These are phyloP conservation scores for Polyommatus iphigenia DNA, from an alignment of 2,888 invertebrate genomes.

Conservation along the genomic window DNA sequence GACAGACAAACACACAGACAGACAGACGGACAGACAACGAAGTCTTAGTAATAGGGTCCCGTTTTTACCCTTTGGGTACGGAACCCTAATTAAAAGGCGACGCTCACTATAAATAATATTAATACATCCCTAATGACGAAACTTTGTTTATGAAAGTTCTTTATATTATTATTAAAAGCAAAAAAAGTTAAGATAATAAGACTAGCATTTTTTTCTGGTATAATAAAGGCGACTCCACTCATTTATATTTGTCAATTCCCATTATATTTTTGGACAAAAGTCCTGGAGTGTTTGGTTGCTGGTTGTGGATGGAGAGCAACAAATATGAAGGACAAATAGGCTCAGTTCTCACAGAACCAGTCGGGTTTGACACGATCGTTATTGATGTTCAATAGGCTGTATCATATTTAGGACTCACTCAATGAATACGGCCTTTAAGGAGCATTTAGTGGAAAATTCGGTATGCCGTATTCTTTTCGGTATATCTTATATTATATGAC, in stretches of 20 bases:
- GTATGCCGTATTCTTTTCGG: not conserved
- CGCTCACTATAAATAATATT: too few relatives aligned
- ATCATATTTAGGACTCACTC: conserved; percentile 3
- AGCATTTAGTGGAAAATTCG: not conserved
- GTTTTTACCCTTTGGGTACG: too few relatives aligned
- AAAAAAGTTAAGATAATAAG: too few relatives aligned
- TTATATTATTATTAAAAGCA: too few relatives aligned
- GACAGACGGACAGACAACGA: too few relatives aligned
- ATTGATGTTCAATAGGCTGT: conserved; percentile 22
- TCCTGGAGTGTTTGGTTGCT: conserved; percentile 72
- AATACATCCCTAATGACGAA: too few relatives aligned
- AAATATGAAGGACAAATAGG: conserved; percentile 68
- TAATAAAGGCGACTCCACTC: conserved; percentile 56
- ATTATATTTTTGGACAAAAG: conserved; percentile 78
- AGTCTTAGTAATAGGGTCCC: too few relatives aligned
- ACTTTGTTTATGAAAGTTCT: too few relatives aligned
- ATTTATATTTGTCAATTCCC: conserved; percentile 73
- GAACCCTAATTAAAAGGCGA: too few relatives aligned
- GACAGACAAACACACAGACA: too few relatives aligned
- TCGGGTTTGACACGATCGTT: conserved; percentile 49
- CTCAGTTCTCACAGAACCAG: conserved; percentile 62
- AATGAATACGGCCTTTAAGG: not conserved
- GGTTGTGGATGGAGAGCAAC: conserved; percentile 53
- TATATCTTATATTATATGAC: too few relatives aligned
- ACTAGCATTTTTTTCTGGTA: not conserved